phyloP scores from a whole-genome alignment of 2,113 vertebrate genomes.

The Solenodon paradoxus region DNA sequence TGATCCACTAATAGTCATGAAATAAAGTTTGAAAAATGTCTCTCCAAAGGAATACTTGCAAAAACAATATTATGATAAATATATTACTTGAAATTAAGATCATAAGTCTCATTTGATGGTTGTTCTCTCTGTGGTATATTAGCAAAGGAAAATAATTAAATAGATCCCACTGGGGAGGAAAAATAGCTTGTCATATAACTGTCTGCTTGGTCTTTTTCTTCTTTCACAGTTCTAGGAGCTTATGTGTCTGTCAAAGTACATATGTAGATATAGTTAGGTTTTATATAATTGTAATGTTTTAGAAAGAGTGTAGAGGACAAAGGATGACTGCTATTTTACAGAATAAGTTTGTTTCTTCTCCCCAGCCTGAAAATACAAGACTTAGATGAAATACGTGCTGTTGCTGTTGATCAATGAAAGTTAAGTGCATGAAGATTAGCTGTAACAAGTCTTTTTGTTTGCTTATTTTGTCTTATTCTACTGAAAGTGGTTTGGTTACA shows the following conservation, averaged over 20 bases:
- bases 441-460: not conserved
- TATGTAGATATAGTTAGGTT: not conserved
- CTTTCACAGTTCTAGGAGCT: not conserved
- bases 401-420: not conserved
- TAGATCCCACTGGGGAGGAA: not conserved
- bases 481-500: not conserved
- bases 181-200: not conserved
- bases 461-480: not conserved
- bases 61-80: not conserved
- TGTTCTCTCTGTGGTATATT: not conserved
- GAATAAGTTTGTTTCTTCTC: not conserved
- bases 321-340: not conserved
- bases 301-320: not conserved
- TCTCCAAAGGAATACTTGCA: not conserved
- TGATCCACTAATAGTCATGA: not conserved
- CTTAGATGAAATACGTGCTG: not conserved
- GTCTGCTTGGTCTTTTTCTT: not conserved
- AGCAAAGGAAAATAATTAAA: slow-evolving; percentile 14
- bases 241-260: not conserved
- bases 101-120: not conserved
- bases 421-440: not conserved
- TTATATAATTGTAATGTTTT: not conserved
- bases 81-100: slow-evolving; percentile 7
- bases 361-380: not conserved
- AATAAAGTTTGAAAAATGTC: not conserved